phyloP scores from a whole-genome alignment of 2,797 vertebrate species.

The Clamator glandarius region DNA sequence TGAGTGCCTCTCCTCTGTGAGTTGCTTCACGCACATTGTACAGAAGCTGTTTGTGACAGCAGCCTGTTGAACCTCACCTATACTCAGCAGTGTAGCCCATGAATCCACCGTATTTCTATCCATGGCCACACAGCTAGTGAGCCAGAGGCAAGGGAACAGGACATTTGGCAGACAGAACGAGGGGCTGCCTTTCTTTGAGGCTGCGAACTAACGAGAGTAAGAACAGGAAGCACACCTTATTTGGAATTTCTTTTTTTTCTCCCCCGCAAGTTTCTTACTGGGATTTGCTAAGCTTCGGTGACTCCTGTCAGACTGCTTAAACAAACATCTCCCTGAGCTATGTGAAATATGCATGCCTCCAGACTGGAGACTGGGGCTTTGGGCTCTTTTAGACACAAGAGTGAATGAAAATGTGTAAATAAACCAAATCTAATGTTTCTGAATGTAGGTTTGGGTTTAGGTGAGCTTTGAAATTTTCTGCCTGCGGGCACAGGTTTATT shows the following conservation, averaged over 20 bases:
- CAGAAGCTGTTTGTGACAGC: neutral
- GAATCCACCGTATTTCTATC: neutral
- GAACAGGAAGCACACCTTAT: neutral
- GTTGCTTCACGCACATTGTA: neutral
- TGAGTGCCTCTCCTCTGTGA: neutral
- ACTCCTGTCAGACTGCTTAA: constrained; percentile 35
- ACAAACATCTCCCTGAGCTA: neutral
- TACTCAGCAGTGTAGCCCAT: neutral
- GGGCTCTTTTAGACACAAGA: neutral
- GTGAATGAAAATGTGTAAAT: constrained; percentile 36
- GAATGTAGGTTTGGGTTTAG: constrained; percentile 41
- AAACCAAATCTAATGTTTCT: constrained; percentile 42
- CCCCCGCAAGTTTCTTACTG: neutral
- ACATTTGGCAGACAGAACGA: neutral
- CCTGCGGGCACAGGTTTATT: constrained; percentile 6
- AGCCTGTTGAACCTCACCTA: neutral
- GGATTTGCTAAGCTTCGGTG: neutral
- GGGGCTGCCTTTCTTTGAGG: neutral
- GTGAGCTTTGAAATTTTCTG: constrained; percentile 42
- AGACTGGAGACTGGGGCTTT: constrained; percentile 16
- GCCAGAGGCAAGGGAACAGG: neutral
- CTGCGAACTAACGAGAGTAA: neutral
- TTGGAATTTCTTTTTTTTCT: neutral
- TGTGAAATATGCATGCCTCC: constrained; percentile 4
- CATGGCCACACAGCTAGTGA: neutral